These are phyloP conservation scores for Hydrolagus colliei DNA, from an alignment of 2,797 vertebrate genomes.

Conservation along the genomic window DNA sequence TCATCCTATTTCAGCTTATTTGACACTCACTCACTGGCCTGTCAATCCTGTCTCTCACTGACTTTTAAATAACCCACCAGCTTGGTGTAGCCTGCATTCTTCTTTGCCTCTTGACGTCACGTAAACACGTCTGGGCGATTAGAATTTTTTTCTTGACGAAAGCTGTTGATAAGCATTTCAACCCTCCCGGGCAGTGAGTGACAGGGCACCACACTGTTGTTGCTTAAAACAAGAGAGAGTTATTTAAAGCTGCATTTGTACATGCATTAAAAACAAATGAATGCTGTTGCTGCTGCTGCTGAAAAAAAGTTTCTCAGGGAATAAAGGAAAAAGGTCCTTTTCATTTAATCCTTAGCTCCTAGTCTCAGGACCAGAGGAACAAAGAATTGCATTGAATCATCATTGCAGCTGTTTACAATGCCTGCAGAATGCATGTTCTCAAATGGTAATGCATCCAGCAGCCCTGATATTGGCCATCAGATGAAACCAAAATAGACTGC, in stretches of 20 bases:
- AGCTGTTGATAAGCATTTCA: conserved; percentile 63
- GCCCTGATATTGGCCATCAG: conserved; percentile 47
- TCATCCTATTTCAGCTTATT: conserved; percentile 49
- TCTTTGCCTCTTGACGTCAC: conserved; percentile 63
- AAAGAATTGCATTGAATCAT: neutral
- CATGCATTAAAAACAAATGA: too few relatives aligned
- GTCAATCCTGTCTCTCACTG: conserved; percentile 1
- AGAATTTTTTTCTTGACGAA: conserved; percentile 63
- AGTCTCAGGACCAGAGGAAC: conserved; percentile 17
- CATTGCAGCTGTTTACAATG: neutral
- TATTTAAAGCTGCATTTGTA: too few relatives aligned
- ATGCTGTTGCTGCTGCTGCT: too few relatives aligned
- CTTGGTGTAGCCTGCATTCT: conserved; percentile 52
- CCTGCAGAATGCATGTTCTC: conserved; percentile 29
- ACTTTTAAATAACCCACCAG: conserved; percentile 47
- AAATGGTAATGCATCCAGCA: conserved; percentile 36
- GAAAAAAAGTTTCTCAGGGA: too few relatives aligned
- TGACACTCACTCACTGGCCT: conserved; percentile 38
- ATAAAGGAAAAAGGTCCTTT: neutral
- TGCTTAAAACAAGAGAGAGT: too few relatives aligned
- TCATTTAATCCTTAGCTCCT: neutral
- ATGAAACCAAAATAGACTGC: conserved; percentile 61
- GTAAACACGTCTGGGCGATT: conserved; percentile 48
- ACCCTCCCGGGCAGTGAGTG: conserved; percentile 37
- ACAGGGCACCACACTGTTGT: neutral